phyloP scores from a whole-genome alignment of 2,888 invertebrate genomes.

The Danaus chrysippus region DNA sequence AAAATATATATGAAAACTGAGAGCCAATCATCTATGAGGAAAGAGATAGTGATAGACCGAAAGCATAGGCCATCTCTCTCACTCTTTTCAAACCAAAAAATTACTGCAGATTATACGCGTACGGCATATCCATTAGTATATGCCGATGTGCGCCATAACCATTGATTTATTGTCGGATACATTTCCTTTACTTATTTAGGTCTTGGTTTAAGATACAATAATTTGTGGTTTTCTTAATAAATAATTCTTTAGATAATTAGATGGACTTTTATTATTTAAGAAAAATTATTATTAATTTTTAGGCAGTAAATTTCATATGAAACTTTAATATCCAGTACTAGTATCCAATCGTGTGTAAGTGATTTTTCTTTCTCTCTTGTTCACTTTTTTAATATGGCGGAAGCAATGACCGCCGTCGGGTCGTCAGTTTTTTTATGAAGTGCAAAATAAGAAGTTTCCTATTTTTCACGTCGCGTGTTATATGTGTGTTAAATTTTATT shows the following conservation, averaged over 20 bases:
- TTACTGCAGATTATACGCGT: too few relatives aligned
- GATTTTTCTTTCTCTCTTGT: slow-evolving; percentile 59
- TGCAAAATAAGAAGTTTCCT: slow-evolving; percentile 49
- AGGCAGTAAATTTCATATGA: neutral
- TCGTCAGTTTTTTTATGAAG: slow-evolving; percentile 62
- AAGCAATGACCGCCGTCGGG: slow-evolving; percentile 73
- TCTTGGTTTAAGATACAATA: too few relatives aligned
- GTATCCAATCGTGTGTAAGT: slow-evolving; percentile 35
- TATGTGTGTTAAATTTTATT: slow-evolving; percentile 43
- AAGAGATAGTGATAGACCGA: too few relatives aligned
- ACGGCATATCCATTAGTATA: too few relatives aligned
- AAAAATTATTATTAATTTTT: neutral
- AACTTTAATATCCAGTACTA: slow-evolving; percentile 26
- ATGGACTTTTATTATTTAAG: neutral
- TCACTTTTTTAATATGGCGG: slow-evolving; percentile 75
- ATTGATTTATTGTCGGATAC: slow-evolving; percentile 2
- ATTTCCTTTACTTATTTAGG: neutral
- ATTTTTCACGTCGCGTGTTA: slow-evolving; percentile 49
- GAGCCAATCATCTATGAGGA: too few relatives aligned
- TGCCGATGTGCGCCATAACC: slow-evolving; percentile 7
- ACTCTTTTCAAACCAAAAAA: too few relatives aligned
- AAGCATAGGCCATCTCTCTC: too few relatives aligned
- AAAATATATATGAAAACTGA: too few relatives aligned
- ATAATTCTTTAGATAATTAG: neutral
- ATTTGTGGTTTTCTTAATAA: too few relatives aligned